Conservation (phyloP, 2,888 invertebrate genomes). For the Ganaspis brasiliensis region DNA sequence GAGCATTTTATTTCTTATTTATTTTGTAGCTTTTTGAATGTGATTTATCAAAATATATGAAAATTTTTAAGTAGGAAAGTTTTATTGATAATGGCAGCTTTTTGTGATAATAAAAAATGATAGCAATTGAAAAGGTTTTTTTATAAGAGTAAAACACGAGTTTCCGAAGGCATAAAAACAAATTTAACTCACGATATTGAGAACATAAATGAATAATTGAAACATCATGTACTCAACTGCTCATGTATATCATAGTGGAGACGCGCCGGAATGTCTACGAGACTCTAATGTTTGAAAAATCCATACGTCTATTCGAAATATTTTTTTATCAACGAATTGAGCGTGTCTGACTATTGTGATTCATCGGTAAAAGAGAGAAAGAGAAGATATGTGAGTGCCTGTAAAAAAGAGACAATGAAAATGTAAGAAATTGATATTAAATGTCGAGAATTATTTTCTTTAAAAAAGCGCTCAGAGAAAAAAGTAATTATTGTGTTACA, state of each 20-base stretch:
- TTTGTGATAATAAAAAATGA: slow-evolving; percentile 8
- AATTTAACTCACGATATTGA: neutral
- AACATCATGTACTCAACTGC: neutral
- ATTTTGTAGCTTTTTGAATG: too few relatives aligned
- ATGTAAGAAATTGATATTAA: slow-evolving; percentile 49
- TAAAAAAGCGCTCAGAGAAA: slow-evolving; percentile 60
- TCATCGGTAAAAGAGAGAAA: slow-evolving; percentile 54
- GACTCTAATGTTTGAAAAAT: neutral
- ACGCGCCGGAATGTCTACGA: neutral
- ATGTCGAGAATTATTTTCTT: slow-evolving; percentile 59
- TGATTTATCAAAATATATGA: too few relatives aligned
- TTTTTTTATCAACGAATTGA: slow-evolving; percentile 51
- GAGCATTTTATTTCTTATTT: too few relatives aligned
- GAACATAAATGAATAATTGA: slow-evolving; percentile 5
- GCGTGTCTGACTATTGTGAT: slow-evolving; percentile 65
- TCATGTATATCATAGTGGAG: neutral
- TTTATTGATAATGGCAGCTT: neutral
- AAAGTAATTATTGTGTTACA: slow-evolving; percentile 68
- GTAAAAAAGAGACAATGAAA: slow-evolving; percentile 54
- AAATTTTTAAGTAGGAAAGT: neutral
- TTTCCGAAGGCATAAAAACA: slow-evolving; percentile 6
- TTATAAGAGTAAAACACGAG: neutral
- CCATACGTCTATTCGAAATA: neutral
- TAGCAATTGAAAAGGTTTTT: neutral
- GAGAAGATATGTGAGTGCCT: slow-evolving; percentile 50